phyloP scores from a whole-genome alignment of 2,113 vertebrate species.

The Aptenodytes patagonicus region DNA sequence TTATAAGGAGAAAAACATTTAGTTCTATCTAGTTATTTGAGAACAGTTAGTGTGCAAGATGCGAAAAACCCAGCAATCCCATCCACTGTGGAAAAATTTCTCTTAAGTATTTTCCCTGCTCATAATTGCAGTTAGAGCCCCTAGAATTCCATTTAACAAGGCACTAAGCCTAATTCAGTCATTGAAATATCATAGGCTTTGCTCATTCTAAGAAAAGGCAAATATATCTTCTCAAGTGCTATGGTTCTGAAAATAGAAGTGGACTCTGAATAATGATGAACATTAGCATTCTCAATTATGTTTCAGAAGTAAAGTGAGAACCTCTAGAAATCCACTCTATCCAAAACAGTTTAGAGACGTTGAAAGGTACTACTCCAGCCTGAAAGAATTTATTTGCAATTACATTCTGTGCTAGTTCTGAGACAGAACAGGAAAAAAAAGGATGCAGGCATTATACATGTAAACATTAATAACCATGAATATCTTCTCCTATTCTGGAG shows the following conservation, averaged over 20 bases:
- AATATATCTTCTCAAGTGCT: neutral
- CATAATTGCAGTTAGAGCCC: neutral
- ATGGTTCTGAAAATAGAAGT: neutral
- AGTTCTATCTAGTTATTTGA: neutral
- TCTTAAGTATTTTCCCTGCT: neutral
- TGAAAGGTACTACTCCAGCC: neutral
- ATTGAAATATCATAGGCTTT: neutral
- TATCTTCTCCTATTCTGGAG: neutral
- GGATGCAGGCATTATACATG: neutral
- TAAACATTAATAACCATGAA: neutral
- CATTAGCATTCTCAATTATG: neutral
- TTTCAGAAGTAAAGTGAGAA: neutral
- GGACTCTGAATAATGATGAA: neutral
- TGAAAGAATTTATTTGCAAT: neutral
- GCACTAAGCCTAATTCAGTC: neutral
- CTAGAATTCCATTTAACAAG: neutral
- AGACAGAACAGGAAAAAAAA: neutral
- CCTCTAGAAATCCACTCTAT: neutral
- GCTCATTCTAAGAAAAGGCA: neutral
- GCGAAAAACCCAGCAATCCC: neutral
- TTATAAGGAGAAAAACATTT: neutral
- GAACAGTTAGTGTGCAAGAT: neutral
- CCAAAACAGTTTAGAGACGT: neutral
- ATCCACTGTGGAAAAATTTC: neutral
- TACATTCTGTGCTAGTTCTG: neutral